Conservation (phyloP, 53 echinoderm and acorn worm genomes). For the Luidia sarsii region DNA sequence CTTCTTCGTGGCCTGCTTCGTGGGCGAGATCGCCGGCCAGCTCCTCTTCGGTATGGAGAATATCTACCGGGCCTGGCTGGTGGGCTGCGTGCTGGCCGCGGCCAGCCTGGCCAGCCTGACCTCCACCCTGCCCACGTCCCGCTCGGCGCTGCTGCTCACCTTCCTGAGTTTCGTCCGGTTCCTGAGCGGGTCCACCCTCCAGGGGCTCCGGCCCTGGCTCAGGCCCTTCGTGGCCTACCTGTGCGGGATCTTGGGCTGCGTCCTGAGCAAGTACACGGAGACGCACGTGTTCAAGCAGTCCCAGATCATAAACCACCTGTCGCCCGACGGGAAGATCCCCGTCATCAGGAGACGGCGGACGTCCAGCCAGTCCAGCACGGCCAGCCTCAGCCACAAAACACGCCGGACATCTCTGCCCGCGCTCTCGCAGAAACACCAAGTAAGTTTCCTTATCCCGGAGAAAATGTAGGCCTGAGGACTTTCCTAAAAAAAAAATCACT, state of each 20-base stretch:
- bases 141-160: conserved; percentile 86
- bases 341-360: conserved; percentile 92
- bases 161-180: conserved; percentile 98
- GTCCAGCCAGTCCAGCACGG: conserved; percentile 89
- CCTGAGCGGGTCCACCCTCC: conserved; percentile 89
- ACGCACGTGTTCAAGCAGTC: conserved; percentile 82
- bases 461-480: background rate
- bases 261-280: conserved; percentile 90
- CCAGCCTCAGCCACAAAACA: conserved; percentile 90
- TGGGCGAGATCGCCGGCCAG: conserved; percentile 92
- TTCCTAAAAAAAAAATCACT: background rate
- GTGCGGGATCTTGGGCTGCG: conserved; percentile 92
- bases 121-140: conserved; percentile 84
- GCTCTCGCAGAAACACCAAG: conserved; percentile 86
- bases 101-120: conserved; percentile 86
- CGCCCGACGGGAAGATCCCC: conserved; percentile 94
- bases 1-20: conserved; percentile 90
- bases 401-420: conserved; percentile 96
- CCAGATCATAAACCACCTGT: conserved; percentile 72
- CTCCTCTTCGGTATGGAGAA: conserved; percentile 81
- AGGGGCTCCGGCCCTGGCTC: conserved; percentile 76
- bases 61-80: conserved; percentile 83
- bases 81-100: conserved; percentile 77
- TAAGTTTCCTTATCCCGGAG: conserved; percentile 41
- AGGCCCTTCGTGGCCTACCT: conserved; percentile 96